These are phyloP conservation scores for Semaprochilodus insignis DNA, from an alignment of 2,797 vertebrate genomes.

Conservation along the genomic window DNA sequence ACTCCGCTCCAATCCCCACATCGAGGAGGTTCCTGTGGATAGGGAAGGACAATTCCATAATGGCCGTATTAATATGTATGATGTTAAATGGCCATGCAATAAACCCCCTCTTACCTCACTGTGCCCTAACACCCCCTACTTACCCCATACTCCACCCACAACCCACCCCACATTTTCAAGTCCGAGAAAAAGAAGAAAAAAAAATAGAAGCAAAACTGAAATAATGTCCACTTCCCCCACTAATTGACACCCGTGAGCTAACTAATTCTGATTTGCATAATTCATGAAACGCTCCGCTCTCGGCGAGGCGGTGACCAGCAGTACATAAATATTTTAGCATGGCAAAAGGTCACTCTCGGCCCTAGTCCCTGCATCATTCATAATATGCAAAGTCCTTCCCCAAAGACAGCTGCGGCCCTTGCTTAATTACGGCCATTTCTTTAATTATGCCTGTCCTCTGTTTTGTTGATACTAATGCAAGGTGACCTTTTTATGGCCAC, in stretches of 20 bases:
- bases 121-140: constrained; percentile 5
- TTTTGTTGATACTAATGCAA: constrained; percentile 69
- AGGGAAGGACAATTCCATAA: constrained; percentile 44
- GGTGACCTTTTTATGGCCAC: constrained; percentile 76
- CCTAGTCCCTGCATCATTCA: constrained; percentile 65
- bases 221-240: constrained; percentile 56
- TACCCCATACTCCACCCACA: constrained; percentile 6
- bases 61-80: constrained; percentile 69
- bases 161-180: background rate
- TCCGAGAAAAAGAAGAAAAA: constrained; percentile 39
- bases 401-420: constrained; percentile 63
- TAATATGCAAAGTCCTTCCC: constrained; percentile 66
- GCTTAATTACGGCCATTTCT: constrained; percentile 77
- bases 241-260: constrained; percentile 71
- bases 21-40: constrained; percentile 9
- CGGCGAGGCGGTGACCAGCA: constrained; percentile 64
- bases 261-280: constrained; percentile 73
- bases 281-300: constrained; percentile 63
- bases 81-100: constrained; percentile 53
- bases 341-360: constrained; percentile 68
- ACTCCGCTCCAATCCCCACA: background rate
- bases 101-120: constrained; percentile 32
- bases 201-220: constrained; percentile 44
- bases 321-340: constrained; percentile 71
- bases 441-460: constrained; percentile 70